Base-by-base conservation (phyloP, 2,888 invertebrate genomes). In the Trissolcus brochymenae region DNA sequence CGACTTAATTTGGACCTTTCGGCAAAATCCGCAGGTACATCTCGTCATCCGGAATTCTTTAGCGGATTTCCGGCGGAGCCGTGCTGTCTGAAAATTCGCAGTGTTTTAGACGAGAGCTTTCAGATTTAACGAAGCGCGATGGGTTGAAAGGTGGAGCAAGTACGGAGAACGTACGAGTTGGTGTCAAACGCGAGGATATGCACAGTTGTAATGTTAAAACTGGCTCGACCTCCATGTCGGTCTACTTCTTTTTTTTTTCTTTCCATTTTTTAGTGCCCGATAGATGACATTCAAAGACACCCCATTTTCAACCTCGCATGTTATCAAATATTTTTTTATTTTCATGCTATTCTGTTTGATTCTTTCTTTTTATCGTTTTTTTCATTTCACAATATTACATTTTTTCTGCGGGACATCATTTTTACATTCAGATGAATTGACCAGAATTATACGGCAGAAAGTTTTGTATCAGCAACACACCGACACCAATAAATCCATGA, bases 61-160 rank as follows among this genome's bases (percentile, higher is more conserved):
- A 77, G 72, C 62, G 74, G 74, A 66, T 74, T 78, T 78, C 68
- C 70, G 65, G 67, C 29, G 29, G 29, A 65, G 61, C 56, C 50
- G 66, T 66, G 70, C 65, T 71, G 54, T 60, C 79, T 73, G 76
- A 79, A 73, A 68, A 76, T 76, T 29, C 29, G 29, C 66, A 70
- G 70, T 76, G 76, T 76, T 76, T 76, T 67, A 74, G 73, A 74
- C 60, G 72, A 78, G 76, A 68, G 79, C 80, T 80, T 78, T 79
- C 76, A 71, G 68, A 78, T 71, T 80, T 79, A 80, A 80, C 77
- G 76, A 79, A 80, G 77, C 78, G 73, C 73, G 67, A 73, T 74
- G 64, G 80, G 75, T 70, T 79, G 73, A 80, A 80, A 77, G 77
- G 75, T 75, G 61, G 60, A 40, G 68, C 55, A 35, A 74, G 56